These are phyloP conservation scores for Thelaira solivaga DNA, from an alignment of 2,888 invertebrate genomes.

Conservation along the genomic window DNA sequence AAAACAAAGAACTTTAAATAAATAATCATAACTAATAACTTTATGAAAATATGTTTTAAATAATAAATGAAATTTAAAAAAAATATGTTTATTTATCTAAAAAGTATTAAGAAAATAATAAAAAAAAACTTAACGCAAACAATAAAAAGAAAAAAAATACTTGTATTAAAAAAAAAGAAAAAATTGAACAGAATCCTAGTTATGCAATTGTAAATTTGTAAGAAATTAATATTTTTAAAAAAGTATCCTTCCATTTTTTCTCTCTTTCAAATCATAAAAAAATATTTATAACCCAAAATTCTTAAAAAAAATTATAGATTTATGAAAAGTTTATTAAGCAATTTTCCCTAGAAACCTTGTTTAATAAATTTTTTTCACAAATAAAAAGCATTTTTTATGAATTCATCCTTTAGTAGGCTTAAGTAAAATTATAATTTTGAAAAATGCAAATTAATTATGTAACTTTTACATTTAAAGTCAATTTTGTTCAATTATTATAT, in stretches of 20 bases:
- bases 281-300: constrained; percentile 18
- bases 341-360: too few relatives aligned
- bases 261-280: constrained; percentile 9
- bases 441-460: neutral
- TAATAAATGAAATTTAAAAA: neutral
- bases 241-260: constrained; percentile 20
- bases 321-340: too few relatives aligned
- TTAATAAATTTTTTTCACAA: too few relatives aligned
- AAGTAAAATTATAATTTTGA: too few relatives aligned
- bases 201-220: constrained; percentile 53
- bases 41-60: neutral
- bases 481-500: constrained; percentile 66
- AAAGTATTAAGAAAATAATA: constrained; percentile 4
- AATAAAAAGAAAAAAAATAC: neutral
- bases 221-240: constrained; percentile 32
- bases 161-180: constrained; percentile 1
- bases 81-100: constrained; percentile 35
- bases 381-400: too few relatives aligned
- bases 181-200: neutral
- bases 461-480: constrained; percentile 62
- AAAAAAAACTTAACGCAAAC: neutral
- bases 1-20: constrained; percentile 17
- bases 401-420: too few relatives aligned
- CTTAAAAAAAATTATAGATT: constrained; percentile 1
- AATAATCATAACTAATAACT: neutral